A percentile compares a stretch with the other conserved stretches of the same genome.
Conservation (phyloP, 2,797 vertebrate species). For the Myotis myotis region DNA sequence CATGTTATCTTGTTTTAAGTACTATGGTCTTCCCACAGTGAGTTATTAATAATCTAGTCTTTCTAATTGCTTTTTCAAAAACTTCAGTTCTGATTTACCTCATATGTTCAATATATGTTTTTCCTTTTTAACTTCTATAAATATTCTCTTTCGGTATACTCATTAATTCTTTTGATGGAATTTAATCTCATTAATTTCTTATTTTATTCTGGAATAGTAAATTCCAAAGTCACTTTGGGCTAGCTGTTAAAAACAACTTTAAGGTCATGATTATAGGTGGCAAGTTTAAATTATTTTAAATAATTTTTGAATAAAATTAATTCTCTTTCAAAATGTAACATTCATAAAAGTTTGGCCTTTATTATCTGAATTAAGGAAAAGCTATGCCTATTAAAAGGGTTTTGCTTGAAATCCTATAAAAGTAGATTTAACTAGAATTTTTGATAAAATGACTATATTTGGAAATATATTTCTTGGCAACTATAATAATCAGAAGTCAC, state of each 20-base stretch:
- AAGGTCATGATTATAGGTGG: constrained; percentile 26
- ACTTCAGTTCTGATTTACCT: neutral
- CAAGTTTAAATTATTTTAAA: constrained; percentile 54
- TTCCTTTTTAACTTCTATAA: constrained; percentile 50
- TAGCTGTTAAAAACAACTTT: constrained; percentile 24
- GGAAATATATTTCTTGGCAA: neutral
- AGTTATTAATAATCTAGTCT: neutral
- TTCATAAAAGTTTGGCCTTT: neutral
- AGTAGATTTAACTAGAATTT: neutral
- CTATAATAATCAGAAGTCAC: neutral
- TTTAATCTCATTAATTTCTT: constrained; percentile 56
- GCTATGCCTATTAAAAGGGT: neutral
- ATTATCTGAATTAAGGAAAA: constrained; percentile 60
- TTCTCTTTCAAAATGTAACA: constrained; percentile 19
- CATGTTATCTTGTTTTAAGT: constrained; percentile 48
- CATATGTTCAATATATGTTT: neutral
- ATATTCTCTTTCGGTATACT: neutral
- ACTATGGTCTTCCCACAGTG: neutral
- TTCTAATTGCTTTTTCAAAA: neutral
- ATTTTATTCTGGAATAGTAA: constrained; percentile 2
- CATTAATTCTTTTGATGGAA: constrained; percentile 53
- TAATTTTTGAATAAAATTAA: constrained; percentile 25
- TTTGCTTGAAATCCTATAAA: constrained; percentile 26
- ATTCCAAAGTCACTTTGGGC: constrained; percentile 44
- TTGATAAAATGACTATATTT: constrained; percentile 24